Evolutionary conservation across 2,797 vertebrate genomes (phyloP), one percentile per base, ranked within the genome.

Genomic region (Muraenolepis orangiensis): DNA sequence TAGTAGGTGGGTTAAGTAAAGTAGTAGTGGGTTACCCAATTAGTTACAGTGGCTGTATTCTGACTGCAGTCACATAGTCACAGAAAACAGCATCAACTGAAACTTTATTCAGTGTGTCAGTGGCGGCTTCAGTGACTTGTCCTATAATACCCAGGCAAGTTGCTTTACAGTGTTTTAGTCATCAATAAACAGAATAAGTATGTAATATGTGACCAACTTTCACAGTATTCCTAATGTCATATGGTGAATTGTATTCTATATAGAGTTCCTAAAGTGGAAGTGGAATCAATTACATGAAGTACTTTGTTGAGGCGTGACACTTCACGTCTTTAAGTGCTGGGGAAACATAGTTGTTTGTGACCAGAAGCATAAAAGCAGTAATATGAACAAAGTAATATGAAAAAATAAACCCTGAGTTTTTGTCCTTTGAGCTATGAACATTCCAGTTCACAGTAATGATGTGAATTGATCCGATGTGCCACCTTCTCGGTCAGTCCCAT

Each of bases 401-500:
- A 46, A 10, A 6, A 5, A 51, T 51, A 51, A 18, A 42, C 20
- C 20, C 51, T 57, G 51, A 57, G 20, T 78, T 42, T 40, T 12
- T 71, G 28, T 61, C 6, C 30, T 34, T 12, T 16, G 66, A 66
- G 14, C 26, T 66, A 5, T 11, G 68, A 64, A 46, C 46, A 61
- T 18, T 72, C 20, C 32, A 66, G 71, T 30, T 30, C 3, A 67
- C 20, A 71, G 14, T 75, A 3, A 73, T 46, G 10, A 3, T 66
- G 14, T 14, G 20, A 5, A 46, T 75, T 76, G 67, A 66, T 16
- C 76, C 84, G 69, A 87, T 31, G 20, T 40, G 20, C 57, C 14
- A 80, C 51, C 26, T 13, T n/a, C 8, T 87, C 82, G 23, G 81
- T 91, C 66, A 81, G 51, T 85, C 74, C 81, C 80, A 84, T 23